Base-by-base conservation (phyloP, 2,888 invertebrate species). In the Argynnis bischoffii region DNA sequence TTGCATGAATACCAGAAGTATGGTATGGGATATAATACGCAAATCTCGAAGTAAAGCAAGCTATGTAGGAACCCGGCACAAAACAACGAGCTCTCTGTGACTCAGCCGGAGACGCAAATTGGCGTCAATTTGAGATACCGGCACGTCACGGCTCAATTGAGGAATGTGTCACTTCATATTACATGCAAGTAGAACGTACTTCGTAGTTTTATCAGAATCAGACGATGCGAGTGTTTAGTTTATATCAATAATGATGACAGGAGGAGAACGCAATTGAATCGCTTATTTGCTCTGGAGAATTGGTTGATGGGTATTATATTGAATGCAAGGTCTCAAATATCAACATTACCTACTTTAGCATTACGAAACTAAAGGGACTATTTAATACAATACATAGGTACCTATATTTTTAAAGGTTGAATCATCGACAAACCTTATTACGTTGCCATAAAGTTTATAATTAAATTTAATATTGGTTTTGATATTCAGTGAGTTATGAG, bases 121-220 rank as follows among this genome's bases (percentile, higher is more conserved):
- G 90, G 85, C 82, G 90, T 89, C 92, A 92, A 92, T 92, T 92
- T 81, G 88, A 87, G 89, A 88, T 86, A 87, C 81, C 81, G 78
- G 81, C 80, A 78, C 84, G 84, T 83, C 81, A 84, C 77, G 78
- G 81, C 84, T 86, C 90, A 90, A 92, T 92, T 92, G 91, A 90
- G 86, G 89, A 89, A 90, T 92, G 90, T 91, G 90, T 89, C 92
- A 89, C 87, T 87, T 83, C 75, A 84, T 82, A 85, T 85, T 81
- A 83, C 74, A 72, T 59, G 71, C 63, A 59, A 69, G 64, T 64
- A 59, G 66, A n/a, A 35, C 55, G 31, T 53, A 64, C n/a, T 60
- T 59, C 54, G 66, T 57, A 67, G 63, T 59, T 67, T 59, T 69
- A 67, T 67, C 63, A 63, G 55, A 66, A 56, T 26, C 64, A 31